Percentiles rank a stretch among this genome's conserved stretches.
These are phyloP conservation scores for Glossophaga mutica DNA, from an alignment of 2,797 vertebrate species.

Conservation along the genomic window DNA sequence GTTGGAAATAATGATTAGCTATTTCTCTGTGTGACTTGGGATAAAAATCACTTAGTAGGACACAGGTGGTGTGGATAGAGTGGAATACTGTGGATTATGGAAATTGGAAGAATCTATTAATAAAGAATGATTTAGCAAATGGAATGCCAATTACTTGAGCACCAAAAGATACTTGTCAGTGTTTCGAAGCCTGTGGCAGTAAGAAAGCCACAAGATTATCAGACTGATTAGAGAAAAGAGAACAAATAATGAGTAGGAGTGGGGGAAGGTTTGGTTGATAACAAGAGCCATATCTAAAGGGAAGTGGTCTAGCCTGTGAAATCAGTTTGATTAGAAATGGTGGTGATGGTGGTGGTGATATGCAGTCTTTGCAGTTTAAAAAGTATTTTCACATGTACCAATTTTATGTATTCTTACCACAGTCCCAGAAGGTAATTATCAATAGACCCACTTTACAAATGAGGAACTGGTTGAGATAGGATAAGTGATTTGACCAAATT, in stretches of 20 bases:
- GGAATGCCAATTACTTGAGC: background rate
- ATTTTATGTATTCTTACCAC: background rate
- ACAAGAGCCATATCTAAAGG: slow-evolving; percentile 29
- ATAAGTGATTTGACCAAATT: slow-evolving; percentile 37
- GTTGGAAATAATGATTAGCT: background rate
- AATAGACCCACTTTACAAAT: slow-evolving; percentile 22
- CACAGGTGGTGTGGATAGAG: background rate
- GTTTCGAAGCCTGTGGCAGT: background rate
- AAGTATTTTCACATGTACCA: background rate
- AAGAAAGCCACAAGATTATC: background rate
- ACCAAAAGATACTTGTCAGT: background rate
- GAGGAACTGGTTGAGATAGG: background rate
- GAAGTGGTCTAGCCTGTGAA: background rate
- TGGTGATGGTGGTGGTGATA: background rate
- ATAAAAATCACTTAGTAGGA: slow-evolving; percentile 24
- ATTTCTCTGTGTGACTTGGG: slow-evolving; percentile 23
- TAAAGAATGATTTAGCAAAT: slow-evolving; percentile 36
- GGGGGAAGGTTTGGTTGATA: background rate
- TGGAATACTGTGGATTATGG: background rate
- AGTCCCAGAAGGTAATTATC: slow-evolving; percentile 17
- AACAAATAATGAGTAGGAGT: background rate
- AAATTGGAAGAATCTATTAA: slow-evolving; percentile 17
- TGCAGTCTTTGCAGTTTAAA: slow-evolving; percentile 3
- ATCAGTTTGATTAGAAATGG: slow-evolving; percentile 37
- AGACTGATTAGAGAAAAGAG: background rate